Conservation (phyloP, 2,797 vertebrate genomes). For the Catharus ustulatus region DNA sequence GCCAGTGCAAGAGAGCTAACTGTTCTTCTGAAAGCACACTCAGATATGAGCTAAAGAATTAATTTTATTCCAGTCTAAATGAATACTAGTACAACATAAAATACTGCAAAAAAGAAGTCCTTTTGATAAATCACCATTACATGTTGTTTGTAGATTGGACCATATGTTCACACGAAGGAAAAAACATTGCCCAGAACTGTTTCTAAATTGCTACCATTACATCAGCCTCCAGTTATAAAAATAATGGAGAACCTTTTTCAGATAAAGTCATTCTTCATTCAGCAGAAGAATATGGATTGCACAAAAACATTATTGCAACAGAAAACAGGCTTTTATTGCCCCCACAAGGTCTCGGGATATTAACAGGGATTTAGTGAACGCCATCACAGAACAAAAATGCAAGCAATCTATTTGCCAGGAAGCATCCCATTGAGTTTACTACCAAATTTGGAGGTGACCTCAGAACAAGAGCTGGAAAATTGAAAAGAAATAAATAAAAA, state of each 20-base stretch:
- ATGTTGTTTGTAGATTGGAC: slow-evolving; percentile 10
- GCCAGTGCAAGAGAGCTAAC: background rate
- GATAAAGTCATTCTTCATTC: slow-evolving; percentile 47
- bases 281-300: slow-evolving; percentile 36
- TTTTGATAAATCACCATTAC: background rate
- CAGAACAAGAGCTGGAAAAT: background rate
- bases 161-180: background rate
- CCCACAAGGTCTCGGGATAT: background rate
- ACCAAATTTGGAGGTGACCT: slow-evolving; percentile 4
- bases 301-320: slow-evolving; percentile 27
- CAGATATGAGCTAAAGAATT: background rate
- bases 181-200: slow-evolving; percentile 24
- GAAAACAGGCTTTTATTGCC: slow-evolving; percentile 40
- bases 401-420: slow-evolving; percentile 18
- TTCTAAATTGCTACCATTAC: slow-evolving; percentile 44
- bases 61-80: background rate
- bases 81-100: background rate
- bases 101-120: background rate
- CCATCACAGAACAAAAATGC: slow-evolving; percentile 29
- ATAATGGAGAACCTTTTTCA: slow-evolving; percentile 18
- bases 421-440: background rate
- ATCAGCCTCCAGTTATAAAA: slow-evolving; percentile 19
- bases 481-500: background rate
- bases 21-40: background rate
- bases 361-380: background rate